Evolutionary conservation across 2,888 invertebrate genomes (phyloP), one percentile per base, ranked within the genome.

Genomic region (Aspidiotus destructor): DNA sequence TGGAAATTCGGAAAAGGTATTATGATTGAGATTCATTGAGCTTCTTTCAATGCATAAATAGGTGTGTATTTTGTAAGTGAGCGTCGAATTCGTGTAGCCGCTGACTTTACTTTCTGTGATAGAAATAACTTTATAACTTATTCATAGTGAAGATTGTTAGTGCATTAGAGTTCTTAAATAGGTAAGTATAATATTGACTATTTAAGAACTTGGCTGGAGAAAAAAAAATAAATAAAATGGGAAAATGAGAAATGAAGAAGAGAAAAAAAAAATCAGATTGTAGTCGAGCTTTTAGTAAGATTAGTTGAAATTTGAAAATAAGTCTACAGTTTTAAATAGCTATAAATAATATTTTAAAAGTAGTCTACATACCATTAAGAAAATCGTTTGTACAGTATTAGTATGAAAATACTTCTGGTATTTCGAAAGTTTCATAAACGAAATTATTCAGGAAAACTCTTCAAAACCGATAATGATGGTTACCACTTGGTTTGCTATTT

Each of bases 31-130:
- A 28, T 28, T 28, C 28, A 28, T 28, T 28, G 28, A 28, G 28
- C 28, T 5, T 28, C 28, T 28, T n/a, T 28, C 28, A 28, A 53
- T 55, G 42, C 55, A 41, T n/a, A n/a, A n/a, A n/a, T 57, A 44
- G 13, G 55, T 42, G 42, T 60, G 13, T 57, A 60, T 57, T 57
- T 16, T 64, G 16, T 55, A 42, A 57, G 41, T 57, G 41, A 58
- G 13, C 10, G 40, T 13, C 16, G 13, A 40, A 58, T 13, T 17
- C 16, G 28, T 6, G 28, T 28, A 58, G 6, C 67, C 67, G 60
- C 67, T 67, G 67, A 67, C 67, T 67, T 58, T 58, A 44, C 58
- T 44, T 58, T 55, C 67, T 67, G 67, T 67, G 67, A 67, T 67
- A 67, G 67, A 67, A 67, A 57, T 41, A 17, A 57, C 55, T 58